Evolutionary conservation across 2,113 vertebrate species (phyloP), one percentile per base, ranked within the genome.

Genomic region (Oreamnos americanus): DNA sequence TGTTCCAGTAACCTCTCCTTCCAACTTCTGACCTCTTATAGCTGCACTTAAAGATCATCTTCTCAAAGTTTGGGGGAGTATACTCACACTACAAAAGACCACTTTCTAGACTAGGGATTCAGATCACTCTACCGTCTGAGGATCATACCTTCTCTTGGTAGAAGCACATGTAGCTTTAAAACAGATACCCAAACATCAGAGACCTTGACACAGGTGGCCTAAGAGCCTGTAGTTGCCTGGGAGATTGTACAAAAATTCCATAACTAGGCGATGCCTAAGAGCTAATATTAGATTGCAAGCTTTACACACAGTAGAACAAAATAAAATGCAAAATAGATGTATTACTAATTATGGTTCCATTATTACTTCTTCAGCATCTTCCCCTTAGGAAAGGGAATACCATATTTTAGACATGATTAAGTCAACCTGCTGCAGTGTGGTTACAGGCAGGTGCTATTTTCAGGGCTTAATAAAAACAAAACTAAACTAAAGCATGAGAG

Each of bases 391-490:
- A 94, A 95, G 79, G 57, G 53, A 64, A 74, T 57, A n/a, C 23
- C 74, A 47, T 58, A 58, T 94, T 93, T 90, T 67, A 82, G 76
- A 87, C 36, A 43, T 36, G 45, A 96, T 94, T 51, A 95, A 71
- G 57, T 82, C 74, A 12, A 49, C 90, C 84, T 91, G 87, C 92
- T 76, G 84, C 64, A 55, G 1, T 39, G 33, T 62, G 45, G 87
- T 94, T 76, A 55, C 17, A 85, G 47, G 87, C 96, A 97, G 91
- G 82, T 84, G 67, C 51, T 91, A 78, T 94, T 91, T 97, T 89
- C 60, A 71, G 96, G 49, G 47, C 36, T 91, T 82, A 71, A 67
- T 83, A 91, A 91, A 57, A 47, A 86, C 51, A 62, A 47, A 82
- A 76, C 25, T 33, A 81, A 88, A 71, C 3, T 6, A 88, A 93